These are phyloP conservation scores for Trigoniulus corallinus DNA, from an alignment of 1,140 invertebrate genomes.

Conservation along the genomic window DNA sequence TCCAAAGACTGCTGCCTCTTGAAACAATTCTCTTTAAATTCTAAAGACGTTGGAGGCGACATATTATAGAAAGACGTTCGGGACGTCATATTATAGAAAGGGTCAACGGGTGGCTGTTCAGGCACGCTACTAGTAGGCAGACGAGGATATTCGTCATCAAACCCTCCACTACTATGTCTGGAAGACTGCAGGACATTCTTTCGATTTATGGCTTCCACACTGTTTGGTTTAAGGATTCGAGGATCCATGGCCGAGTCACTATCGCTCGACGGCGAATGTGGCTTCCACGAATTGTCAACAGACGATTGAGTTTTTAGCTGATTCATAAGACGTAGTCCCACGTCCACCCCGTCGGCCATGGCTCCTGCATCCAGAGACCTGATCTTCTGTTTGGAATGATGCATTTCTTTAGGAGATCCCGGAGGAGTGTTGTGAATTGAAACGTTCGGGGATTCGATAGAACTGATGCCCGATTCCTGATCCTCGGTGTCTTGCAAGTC, in stretches of 20 bases:
- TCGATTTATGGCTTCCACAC: conserved; percentile 61
- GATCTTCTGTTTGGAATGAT: neutral
- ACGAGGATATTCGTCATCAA: conserved; percentile 10
- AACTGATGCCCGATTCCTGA: conserved; percentile 4
- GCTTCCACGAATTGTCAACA: neutral
- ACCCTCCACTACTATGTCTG: conserved; percentile 53
- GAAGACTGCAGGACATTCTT: conserved; percentile 75
- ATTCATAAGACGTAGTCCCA: too few species aligned
- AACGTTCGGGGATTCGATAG: neutral
- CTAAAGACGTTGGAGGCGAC: neutral
- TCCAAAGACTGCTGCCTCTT: neutral
- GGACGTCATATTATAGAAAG: neutral
- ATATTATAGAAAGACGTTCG: neutral
- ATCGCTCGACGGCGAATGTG: conserved; percentile 14
- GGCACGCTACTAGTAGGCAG: neutral
- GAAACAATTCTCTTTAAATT: neutral
- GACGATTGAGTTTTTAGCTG: neutral
- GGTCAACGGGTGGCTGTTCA: too few species aligned
- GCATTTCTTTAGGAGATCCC: neutral
- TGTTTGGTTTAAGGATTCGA: conserved; percentile 52
- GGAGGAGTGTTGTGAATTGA: neutral
- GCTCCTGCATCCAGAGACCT: neutral
- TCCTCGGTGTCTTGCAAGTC: neutral
- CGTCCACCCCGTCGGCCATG: neutral
- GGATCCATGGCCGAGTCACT: conserved; percentile 9